Percentiles rank a stretch among this genome's conserved stretches.
phyloP scores from a whole-genome alignment of 2,888 invertebrate species.

The Tiliacea aurago region DNA sequence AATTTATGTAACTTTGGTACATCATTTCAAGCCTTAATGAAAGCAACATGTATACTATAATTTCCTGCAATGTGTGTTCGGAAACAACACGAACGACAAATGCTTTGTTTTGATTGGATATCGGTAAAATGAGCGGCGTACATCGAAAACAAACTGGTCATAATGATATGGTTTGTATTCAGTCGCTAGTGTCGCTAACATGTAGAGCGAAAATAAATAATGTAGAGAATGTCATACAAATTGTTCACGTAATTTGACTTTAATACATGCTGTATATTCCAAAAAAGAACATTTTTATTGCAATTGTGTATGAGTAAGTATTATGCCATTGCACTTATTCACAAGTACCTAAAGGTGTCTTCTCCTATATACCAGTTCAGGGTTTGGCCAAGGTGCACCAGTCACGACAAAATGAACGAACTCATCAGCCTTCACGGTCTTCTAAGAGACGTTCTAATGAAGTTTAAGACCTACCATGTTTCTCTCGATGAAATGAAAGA shows the following conservation, averaged over 20 bases:
- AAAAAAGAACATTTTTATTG: background rate
- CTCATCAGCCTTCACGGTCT: too few relatives aligned
- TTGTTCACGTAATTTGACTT: background rate
- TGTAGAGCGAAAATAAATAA: conserved; percentile 13
- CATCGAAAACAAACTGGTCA: conserved; percentile 29
- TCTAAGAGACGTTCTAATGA: too few relatives aligned
- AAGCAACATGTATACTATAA: conserved; percentile 12
- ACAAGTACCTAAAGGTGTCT: background rate
- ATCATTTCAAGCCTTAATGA: background rate
- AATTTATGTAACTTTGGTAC: background rate
- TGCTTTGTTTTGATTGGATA: conserved; percentile 41
- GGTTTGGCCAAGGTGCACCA: background rate
- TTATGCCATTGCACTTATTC: too few relatives aligned
- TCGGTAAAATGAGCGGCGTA: background rate
- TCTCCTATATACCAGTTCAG: background rate
- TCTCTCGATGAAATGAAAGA: too few relatives aligned
- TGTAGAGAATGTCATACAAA: background rate
- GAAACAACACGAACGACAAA: conserved; percentile 6
- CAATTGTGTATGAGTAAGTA: background rate
- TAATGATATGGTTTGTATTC: conserved; percentile 26
- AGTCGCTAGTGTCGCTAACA: background rate
- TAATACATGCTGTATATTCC: too few relatives aligned
- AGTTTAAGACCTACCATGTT: too few relatives aligned
- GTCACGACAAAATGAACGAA: background rate
- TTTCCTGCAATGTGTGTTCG: conserved; percentile 26